These are phyloP conservation scores for Ptychoptera albimana DNA, from an alignment of 2,888 invertebrate species.

Conservation along the genomic window DNA sequence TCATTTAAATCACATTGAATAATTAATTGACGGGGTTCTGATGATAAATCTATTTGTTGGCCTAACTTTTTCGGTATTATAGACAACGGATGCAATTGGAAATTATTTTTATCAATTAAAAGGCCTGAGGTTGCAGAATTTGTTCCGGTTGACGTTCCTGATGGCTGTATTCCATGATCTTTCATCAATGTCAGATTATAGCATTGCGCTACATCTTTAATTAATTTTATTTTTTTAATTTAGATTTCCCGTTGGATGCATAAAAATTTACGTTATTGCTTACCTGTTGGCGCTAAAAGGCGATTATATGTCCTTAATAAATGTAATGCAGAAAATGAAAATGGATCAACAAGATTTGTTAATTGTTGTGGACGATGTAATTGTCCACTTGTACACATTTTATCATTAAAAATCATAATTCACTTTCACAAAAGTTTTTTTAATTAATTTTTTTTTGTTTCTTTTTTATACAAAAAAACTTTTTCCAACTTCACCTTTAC, in stretches of 20 bases:
- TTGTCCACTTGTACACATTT: slow-evolving; percentile 2
- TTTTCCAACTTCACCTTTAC: too few relatives aligned
- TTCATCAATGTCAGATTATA: slow-evolving; percentile 16
- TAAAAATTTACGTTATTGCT: slow-evolving; percentile 9
- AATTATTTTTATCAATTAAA: not conserved
- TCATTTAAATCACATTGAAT: too few relatives aligned
- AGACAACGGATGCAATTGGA: too few relatives aligned
- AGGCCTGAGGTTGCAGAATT: not conserved
- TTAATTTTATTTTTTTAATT: slow-evolving; percentile 1
- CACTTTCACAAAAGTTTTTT: too few relatives aligned
- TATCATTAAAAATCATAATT: slow-evolving; percentile 3
- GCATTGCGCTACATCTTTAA: slow-evolving; percentile 17
- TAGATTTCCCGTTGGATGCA: not conserved
- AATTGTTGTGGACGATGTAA: slow-evolving; percentile 13
- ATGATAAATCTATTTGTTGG: too few relatives aligned
- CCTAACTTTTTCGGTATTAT: too few relatives aligned
- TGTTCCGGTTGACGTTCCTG: slow-evolving; percentile 4
- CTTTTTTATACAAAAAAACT: too few relatives aligned
- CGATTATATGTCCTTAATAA: slow-evolving; percentile 50
- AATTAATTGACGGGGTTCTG: too few relatives aligned
- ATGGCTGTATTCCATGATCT: slow-evolving; percentile 11
- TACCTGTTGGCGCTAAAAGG: slow-evolving; percentile 43
- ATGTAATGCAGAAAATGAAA: slow-evolving; percentile 43
- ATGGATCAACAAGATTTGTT: slow-evolving; percentile 19
- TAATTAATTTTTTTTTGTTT: too few relatives aligned